Percentiles rank a stretch among this genome's conserved stretches.
These are phyloP conservation scores for Florisuga fusca DNA, from an alignment of 2,797 vertebrate genomes.

Conservation along the genomic window DNA sequence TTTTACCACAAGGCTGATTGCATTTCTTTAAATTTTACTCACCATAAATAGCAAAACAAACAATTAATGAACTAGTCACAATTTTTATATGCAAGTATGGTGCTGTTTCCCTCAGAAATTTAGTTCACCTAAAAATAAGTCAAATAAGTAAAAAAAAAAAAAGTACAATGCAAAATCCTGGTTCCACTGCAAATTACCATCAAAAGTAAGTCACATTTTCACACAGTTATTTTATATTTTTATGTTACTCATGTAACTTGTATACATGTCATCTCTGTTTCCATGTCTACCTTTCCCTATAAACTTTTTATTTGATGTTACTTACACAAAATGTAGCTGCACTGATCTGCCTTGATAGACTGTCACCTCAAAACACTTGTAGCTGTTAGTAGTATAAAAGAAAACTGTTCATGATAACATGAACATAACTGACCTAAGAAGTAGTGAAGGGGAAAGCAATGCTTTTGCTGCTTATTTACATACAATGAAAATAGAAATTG, in stretches of 20 bases:
- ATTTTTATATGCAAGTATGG: background rate
- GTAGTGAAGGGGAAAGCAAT: background rate
- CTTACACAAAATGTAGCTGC: background rate
- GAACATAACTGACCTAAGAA: background rate
- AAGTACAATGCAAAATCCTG: background rate
- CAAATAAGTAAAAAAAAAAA: no score
- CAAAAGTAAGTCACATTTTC: background rate
- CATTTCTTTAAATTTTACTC: background rate
- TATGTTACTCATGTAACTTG: background rate
- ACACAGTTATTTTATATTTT: background rate
- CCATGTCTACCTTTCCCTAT: background rate
- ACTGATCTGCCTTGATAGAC: background rate
- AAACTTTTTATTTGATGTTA: background rate
- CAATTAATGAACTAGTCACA: background rate
- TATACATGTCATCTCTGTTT: background rate
- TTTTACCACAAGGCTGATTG: background rate
- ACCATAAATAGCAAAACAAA: background rate
- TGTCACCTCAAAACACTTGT: background rate
- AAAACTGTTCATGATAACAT: background rate
- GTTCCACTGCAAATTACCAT: background rate
- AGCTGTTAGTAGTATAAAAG: background rate
- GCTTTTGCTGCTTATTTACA: conserved; percentile 9
- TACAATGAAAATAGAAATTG: background rate
- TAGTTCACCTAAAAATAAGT: background rate
- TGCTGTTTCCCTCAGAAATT: background rate